Evolutionary conservation across 2,797 vertebrate genomes (phyloP).

Genomic region (Rhinichthys osculus): DNA sequence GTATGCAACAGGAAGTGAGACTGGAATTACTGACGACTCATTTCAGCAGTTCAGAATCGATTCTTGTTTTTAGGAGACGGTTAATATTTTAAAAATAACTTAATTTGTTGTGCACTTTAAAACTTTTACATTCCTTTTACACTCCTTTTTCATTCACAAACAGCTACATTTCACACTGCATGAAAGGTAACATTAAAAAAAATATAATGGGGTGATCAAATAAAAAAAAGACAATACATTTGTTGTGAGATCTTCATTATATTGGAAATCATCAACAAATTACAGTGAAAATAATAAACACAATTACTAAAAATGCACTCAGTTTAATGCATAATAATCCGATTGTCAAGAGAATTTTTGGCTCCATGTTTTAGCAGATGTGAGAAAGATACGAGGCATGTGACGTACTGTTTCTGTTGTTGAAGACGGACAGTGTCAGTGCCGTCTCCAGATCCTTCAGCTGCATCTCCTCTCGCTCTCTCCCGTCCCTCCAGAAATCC

Average conservation of each 20-base stretch:
- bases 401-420: conserved; percentile 89
- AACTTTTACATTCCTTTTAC: too few species aligned
- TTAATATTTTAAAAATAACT: too few species aligned
- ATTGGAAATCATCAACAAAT: neutral
- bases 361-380: neutral
- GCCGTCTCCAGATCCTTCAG: conserved; percentile 84
- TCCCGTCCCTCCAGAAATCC: conserved; percentile 87
- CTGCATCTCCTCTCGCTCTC: conserved; percentile 82
- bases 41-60: too few species aligned
- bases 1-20: too few species aligned
- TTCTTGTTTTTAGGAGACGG: too few species aligned
- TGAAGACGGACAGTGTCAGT: conserved; percentile 87
- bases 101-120: too few species aligned
- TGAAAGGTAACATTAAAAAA: too few species aligned
- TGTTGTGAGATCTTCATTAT: neutral
- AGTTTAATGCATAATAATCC: neutral
- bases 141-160: too few species aligned
- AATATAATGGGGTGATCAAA: too few species aligned
- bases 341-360: neutral
- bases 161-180: too few species aligned
- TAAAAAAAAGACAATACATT: too few species aligned
- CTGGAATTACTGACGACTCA: too few species aligned
- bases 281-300: neutral
- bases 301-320: neutral
- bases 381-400: neutral